Conservation (phyloP, 2,888 invertebrate genomes). For the Acanthococcus lagerstroemiae region DNA sequence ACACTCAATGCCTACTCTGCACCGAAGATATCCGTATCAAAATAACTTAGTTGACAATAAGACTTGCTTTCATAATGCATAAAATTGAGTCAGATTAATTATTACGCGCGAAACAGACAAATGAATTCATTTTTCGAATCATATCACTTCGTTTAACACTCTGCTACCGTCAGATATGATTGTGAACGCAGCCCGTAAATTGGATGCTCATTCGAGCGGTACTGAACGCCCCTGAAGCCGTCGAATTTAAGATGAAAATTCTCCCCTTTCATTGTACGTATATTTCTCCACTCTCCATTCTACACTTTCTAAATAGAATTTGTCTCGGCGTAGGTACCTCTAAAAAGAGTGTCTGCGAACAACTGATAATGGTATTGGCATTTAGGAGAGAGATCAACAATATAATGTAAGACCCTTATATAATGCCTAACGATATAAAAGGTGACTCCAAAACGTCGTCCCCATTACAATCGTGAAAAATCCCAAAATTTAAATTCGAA, state of each 20-base stretch:
- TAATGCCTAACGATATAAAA: no score
- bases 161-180: constrained; percentile 16
- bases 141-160: not conserved
- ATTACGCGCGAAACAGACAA: no score
- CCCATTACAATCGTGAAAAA: no score
- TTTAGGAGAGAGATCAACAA: constrained; percentile 24
- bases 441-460: no score
- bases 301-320: constrained; percentile 7
- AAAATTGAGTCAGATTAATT: no score
- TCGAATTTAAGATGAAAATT: constrained; percentile 26
- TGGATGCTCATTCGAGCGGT: constrained; percentile 30
- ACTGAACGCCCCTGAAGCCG: constrained; percentile 24
- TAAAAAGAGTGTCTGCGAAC: constrained; percentile 22
- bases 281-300: not conserved
- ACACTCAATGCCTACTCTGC: no score
- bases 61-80: no score
- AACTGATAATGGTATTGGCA: constrained; percentile 29
- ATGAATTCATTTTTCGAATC: no score
- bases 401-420: no score
- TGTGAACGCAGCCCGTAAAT: constrained; percentile 21
- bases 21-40: no score
- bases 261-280: not conserved
- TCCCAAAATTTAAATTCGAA: no score
- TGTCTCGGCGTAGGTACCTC: constrained; percentile 4
- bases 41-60: no score